These are phyloP conservation scores for Acleris literana DNA, from an alignment of 2,888 invertebrate genomes.

Conservation along the genomic window DNA sequence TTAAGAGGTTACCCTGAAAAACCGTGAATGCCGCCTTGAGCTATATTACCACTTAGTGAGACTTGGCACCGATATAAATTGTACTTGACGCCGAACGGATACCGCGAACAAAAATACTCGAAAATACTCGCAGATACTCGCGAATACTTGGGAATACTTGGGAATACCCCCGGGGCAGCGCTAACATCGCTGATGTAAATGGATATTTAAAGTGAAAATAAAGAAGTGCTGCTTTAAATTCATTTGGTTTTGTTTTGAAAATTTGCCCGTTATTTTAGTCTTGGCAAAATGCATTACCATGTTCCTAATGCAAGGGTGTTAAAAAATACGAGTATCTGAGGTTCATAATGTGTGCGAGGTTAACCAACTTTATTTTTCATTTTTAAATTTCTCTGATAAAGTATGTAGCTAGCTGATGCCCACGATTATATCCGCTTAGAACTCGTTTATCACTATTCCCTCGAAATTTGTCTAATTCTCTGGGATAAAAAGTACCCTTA, in stretches of 20 bases:
- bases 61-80: constrained; percentile 28
- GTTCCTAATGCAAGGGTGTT: too few species aligned
- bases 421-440: too few species aligned
- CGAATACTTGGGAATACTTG: constrained; percentile 24
- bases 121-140: constrained; percentile 16
- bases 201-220: constrained; percentile 17
- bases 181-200: constrained; percentile 9
- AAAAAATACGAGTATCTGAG: too few species aligned
- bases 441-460: too few species aligned
- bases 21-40: constrained; percentile 34
- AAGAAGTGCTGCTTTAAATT: background rate
- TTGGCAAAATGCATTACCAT: too few species aligned
- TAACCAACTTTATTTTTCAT: too few species aligned
- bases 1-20: constrained; percentile 24
- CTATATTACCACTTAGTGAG: constrained; percentile 33
- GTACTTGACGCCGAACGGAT: constrained; percentile 29
- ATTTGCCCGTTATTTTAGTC: background rate
- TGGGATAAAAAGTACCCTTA: too few species aligned
- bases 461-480: too few species aligned
- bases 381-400: too few species aligned
- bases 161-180: constrained; percentile 17
- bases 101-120: constrained; percentile 21
- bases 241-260: constrained; percentile 1
- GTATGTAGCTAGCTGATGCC: too few species aligned
- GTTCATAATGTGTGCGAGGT: too few species aligned